phyloP scores from a whole-genome alignment of 2,888 invertebrate genomes.

The Nasonovia ribisnigri region DNA sequence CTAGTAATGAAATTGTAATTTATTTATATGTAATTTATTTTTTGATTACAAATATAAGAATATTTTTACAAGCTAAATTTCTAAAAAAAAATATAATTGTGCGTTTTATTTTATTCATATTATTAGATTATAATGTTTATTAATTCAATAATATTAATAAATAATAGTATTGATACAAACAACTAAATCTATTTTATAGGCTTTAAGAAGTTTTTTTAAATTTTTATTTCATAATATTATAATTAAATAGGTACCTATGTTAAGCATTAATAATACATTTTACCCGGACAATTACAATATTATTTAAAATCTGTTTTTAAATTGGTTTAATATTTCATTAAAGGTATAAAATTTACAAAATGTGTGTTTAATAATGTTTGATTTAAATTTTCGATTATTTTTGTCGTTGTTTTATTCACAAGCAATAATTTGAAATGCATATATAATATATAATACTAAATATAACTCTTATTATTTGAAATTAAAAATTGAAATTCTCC shows the following conservation, averaged over 20 bases:
- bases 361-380: neutral
- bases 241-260: neutral
- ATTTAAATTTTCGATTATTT: neutral
- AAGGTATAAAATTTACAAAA: neutral
- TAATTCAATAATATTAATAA: neutral
- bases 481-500: neutral
- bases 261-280: neutral
- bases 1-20: neutral
- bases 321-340: neutral
- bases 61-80: neutral
- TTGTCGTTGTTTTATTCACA: neutral
- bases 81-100: neutral
- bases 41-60: neutral
- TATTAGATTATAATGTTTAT: neutral
- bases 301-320: neutral
- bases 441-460: constrained; percentile 31
- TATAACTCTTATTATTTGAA: neutral
- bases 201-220: neutral
- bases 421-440: neutral
- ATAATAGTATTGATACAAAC: neutral
- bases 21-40: neutral
- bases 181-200: neutral
- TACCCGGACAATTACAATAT: neutral
- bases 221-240: neutral
- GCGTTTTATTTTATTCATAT: neutral